Base-by-base conservation (phyloP, 2,888 invertebrate species). In the Megastigmus dorsalis region DNA sequence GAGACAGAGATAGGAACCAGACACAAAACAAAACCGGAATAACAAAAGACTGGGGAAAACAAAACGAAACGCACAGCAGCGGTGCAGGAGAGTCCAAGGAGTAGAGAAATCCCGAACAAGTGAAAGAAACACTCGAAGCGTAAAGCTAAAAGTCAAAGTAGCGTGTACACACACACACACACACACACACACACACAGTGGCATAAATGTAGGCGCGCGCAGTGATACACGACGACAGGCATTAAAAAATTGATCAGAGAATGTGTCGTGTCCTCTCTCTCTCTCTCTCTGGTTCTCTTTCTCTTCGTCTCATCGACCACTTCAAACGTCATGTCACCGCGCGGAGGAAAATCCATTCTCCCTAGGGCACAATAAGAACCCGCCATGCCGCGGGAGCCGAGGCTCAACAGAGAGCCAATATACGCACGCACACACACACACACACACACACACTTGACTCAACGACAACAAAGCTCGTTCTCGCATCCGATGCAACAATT, bases 211-310 rank as follows among this genome's bases (percentile, higher is more conserved):
- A n/a, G n/a, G n/a, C n/a, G n/a, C n/a, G n/a, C n/a, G n/a, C n/a
- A n/a, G n/a, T n/a, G n/a, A n/a, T n/a, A n/a, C n/a, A n/a, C 18
- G n/a, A 10, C 26, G 55, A 18, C 26, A 18, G 13, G 45, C 55
- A 38, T 57, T 68, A 68, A 68, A 68, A 68, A 68, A 68, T 68
- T 68, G 68, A 68, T 68, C 57, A 57, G 67, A 1, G n/a, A 41
- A 18, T 20, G 10, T 55, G 55, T 23, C 9, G 52, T 52, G 28
- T 10, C 10, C 20, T 10, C 18, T 10, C 15, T 15, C 15, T 43
- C 30, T 13, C 52, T 23, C 30, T 55, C 55, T 57, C 55, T 3
- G 52, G 9, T 13, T 20, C 36, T 20, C 48, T 43, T 20, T 7
- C 7, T 33, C 41, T 20, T 23, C 45, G 18, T 55, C 30, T 71